Conservation (phyloP, 2,797 vertebrate genomes). For the Esox masquinongy region DNA sequence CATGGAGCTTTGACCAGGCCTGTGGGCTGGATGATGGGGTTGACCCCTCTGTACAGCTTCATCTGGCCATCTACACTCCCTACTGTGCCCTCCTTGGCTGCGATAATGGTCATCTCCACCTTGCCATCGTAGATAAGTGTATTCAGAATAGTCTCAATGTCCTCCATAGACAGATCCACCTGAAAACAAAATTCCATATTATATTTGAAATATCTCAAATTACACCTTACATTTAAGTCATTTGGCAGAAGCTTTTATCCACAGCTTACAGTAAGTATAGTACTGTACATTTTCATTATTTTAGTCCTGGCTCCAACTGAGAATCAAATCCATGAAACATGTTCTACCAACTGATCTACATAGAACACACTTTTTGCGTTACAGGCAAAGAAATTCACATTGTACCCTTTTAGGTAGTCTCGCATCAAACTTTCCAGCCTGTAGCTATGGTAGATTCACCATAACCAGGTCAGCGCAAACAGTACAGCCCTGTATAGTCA, state of each 20-base stretch:
- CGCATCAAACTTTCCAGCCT: not conserved
- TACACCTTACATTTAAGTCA: too few species aligned
- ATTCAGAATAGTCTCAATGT: slow-evolving; percentile 97
- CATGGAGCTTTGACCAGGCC: slow-evolving; percentile 92
- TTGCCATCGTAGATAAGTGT: slow-evolving; percentile 97
- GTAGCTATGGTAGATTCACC: not conserved
- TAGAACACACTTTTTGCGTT: too few species aligned
- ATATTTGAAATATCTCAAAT: too few species aligned
- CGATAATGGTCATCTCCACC: slow-evolving; percentile 95
- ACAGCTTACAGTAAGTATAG: too few species aligned
- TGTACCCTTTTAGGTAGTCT: too few species aligned
- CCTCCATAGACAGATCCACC: slow-evolving; percentile 98
- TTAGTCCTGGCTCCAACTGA: too few species aligned
- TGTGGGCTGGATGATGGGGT: slow-evolving; percentile 85
- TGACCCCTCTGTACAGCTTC: slow-evolving; percentile 92
- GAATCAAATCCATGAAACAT: too few species aligned
- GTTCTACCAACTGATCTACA: too few species aligned
- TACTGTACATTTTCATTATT: not conserved
- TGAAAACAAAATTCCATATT: slow-evolving; percentile 42
- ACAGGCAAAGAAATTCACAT: too few species aligned
- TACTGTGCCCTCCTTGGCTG: slow-evolving; percentile 93
- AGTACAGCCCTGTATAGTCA: not conserved
- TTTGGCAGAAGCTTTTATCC: too few species aligned
- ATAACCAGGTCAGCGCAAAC: not conserved
- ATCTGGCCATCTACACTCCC: slow-evolving; percentile 94